A percentile compares a stretch with the other conserved stretches of the same genome.
Evolutionary conservation across 2,113 vertebrate genomes (phyloP).

Genomic region (Vulpes ferrilata): DNA sequence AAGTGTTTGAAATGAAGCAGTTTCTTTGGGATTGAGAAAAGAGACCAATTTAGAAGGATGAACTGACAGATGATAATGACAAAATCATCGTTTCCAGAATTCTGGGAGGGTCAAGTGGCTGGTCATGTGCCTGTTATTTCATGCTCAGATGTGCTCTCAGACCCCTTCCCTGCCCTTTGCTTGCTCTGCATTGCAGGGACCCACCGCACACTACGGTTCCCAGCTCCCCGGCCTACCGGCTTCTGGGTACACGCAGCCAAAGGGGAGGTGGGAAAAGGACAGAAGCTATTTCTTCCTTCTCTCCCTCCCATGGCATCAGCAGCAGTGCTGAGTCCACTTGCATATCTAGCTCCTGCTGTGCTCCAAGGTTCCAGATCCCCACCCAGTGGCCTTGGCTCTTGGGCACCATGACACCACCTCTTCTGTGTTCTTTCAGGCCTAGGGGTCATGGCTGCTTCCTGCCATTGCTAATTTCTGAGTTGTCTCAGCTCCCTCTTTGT

Average conservation of each 20-base stretch:
- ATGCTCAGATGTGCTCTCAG: background rate
- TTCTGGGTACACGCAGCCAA: background rate
- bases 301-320: background rate
- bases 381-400: background rate
- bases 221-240: background rate
- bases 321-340: background rate
- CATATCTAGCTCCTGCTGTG: background rate
- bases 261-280: background rate
- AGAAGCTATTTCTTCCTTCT: background rate
- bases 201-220: background rate
- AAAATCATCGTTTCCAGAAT: background rate
- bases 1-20: background rate
- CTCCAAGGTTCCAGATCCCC: background rate
- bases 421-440: background rate
- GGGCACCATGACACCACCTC: too few relatives aligned
- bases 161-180: background rate
- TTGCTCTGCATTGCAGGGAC: background rate
- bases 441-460: background rate
- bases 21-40: background rate
- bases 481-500: background rate
- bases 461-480: background rate
- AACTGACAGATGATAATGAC: background rate
- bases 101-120: background rate
- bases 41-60: background rate
- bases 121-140: background rate